These are phyloP conservation scores for Pygoscelis adeliae DNA, from an alignment of 2,113 vertebrate genomes.

Conservation along the genomic window DNA sequence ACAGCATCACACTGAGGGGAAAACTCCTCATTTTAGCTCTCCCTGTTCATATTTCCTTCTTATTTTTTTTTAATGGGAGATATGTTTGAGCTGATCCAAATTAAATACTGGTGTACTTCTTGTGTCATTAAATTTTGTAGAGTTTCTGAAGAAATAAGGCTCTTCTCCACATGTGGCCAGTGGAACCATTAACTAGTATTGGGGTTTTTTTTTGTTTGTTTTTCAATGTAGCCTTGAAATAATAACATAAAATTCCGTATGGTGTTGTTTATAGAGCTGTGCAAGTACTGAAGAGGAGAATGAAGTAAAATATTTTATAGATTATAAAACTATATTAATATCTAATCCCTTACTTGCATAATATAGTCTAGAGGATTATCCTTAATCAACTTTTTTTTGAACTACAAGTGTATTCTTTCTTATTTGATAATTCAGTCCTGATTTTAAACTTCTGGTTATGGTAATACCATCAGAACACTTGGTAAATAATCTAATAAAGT, in stretches of 20 bases:
- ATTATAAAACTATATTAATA: background rate
- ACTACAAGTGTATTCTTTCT: background rate
- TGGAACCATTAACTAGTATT: background rate
- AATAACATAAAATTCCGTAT: background rate
- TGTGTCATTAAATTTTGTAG: background rate
- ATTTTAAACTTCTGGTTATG: background rate
- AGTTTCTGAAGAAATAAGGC: background rate
- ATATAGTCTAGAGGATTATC: background rate
- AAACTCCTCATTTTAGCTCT: background rate
- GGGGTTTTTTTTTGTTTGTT: background rate
- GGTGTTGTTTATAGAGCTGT: background rate
- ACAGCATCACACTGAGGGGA: background rate
- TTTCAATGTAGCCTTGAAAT: background rate
- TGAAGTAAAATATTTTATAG: background rate
- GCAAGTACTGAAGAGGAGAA: background rate
- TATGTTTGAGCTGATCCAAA: background rate
- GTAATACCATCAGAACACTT: background rate
- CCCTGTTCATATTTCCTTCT: background rate
- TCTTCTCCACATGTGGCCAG: accelerated
- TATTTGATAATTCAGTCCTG: background rate
- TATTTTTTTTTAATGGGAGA: background rate
- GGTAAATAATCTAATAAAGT: background rate
- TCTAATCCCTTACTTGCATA: background rate
- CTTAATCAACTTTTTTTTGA: background rate
- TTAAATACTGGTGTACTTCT: background rate